Conservation (phyloP, 2,113 vertebrate species). For the Raja brachyura region DNA sequence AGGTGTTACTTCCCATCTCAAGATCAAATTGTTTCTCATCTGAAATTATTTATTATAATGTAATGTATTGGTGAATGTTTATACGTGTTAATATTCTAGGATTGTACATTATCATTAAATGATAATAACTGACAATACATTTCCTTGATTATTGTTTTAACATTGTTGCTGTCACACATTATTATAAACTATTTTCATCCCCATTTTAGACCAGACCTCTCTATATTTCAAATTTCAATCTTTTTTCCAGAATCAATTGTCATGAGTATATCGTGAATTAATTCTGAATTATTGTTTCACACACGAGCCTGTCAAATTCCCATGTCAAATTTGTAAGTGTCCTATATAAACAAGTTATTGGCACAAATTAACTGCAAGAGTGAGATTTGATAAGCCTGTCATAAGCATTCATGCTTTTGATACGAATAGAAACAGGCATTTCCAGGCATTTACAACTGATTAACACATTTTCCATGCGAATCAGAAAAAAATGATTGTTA, state of each 20-base stretch:
- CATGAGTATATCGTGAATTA: not conserved
- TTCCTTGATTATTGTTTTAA: not conserved
- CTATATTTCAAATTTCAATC: not conserved
- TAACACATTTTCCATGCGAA: not conserved
- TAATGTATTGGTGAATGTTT: not conserved
- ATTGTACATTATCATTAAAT: not conserved
- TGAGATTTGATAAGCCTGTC: not conserved
- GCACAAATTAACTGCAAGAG: not conserved
- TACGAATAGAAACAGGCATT: not conserved
- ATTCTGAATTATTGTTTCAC: not conserved
- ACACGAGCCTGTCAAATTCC: not conserved
- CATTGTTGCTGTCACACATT: not conserved
- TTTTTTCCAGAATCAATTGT: not conserved
- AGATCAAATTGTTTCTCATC: not conserved
- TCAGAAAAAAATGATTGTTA: not conserved
- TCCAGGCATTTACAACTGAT: not conserved
- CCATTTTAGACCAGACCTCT: not conserved
- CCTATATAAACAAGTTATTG: not conserved
- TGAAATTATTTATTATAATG: not conserved
- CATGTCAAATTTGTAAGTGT: not conserved
- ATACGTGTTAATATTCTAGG: not conserved
- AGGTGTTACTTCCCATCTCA: not conserved
- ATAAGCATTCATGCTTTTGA: not conserved
- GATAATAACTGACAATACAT: not conserved
- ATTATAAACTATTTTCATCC: not conserved